Evolutionary conservation across 2,797 vertebrate species (phyloP), one percentile per base, ranked within the genome.

Genomic region (Coranthus polyacanthus): DNA sequence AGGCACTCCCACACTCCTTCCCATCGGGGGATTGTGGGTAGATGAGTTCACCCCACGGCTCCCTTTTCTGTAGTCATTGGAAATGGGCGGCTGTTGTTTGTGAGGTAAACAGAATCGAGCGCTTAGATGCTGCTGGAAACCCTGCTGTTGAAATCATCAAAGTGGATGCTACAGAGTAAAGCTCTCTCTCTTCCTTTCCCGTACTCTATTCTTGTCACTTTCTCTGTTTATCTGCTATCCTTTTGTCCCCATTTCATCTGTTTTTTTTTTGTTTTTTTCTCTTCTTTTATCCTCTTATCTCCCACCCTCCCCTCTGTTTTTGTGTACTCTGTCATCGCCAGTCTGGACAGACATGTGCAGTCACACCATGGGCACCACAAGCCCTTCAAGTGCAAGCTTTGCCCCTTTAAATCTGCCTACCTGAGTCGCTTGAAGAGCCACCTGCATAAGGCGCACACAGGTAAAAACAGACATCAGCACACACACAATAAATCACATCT

Each of bases 311-410:
- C 49, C 20, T 61, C 15, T 76, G 32, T 21, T 41, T 41, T 0
- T 38, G 17, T 78, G 1, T 69, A 26, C 81, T 79, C 68, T 60
- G 32, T 74, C 67, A 20, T 79, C 7, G 18, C 72, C 75, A 99
- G 98, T 81, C 93, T 99, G 94, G 98, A 99, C 92, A 96, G 98
- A 78, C 98, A 99, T 54, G 94, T 99, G 92, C 98, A 99, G 92
- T 97, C 97, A 68, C 98, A 99, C 88, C 98, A 99, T 0, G 98
- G 97, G 68, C 98, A 99, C 89, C 96, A 98, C 85, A 99, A 99
- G 85, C 98, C 98, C 0, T 99, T 99, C 91, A 96, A 95, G 88
- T 99, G 98, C 93, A 99, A 99, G 87, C 93, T 98, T 79, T 99
- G 98, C 90, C 96, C 98, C 45, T 99, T 99, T 95, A 99, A 99